Evolutionary conservation across 2,888 invertebrate species (phyloP), one percentile per base, ranked within the genome.

Genomic region (Pteria penguin): DNA sequence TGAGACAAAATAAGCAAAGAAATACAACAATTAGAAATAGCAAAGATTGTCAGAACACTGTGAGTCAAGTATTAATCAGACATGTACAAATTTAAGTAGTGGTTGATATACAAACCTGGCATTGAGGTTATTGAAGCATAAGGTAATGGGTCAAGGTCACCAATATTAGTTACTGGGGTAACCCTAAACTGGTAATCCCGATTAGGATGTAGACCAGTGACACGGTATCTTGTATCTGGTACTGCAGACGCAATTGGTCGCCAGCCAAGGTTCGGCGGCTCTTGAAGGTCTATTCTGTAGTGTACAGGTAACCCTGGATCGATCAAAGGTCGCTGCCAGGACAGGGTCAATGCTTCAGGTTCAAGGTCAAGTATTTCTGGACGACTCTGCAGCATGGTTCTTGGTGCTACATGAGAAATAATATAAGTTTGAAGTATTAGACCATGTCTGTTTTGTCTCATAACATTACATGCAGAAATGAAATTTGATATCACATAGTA

Each of bases 91-190:
- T n/a, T 24, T 24, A 0, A 8, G 31, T 4, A 22, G 33, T 27
- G 31, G n/a, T 18, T 24, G 11, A 5, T 11, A 61, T n/a, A n/a
- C n/a, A 36, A 74, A 89, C 88, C 85, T 80, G 85, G 85, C 65
- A 77, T 81, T 67, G 88, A 84, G 77, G 86, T 81, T 29, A 86
- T 76, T 1, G 80, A 75, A 11, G 86, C 87, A 8, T 90, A 88
- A 2, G 98, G 97, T 74, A 97, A 97, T 0, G 99, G 98, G 91
- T 99, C 98, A 92, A 97, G 97, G 80, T 97, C 95, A 63, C 98
- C 98, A 91, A 96, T 97, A 92, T 97, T 96, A 93, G 98, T 98
- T 91, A 98, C 98, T 1, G 99, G 98, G 31, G 98, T 94, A 33
- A 99, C 95, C 78, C 99, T 94, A 94, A 98, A 98, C 92, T 96